Evolutionary conservation across 2,113 vertebrate species (phyloP).

Genomic region (Danio rerio): GRCz12tu NC_133194.1:49464001-49464500

Average conservation of each 20-base stretch:
- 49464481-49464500: conserved; percentile 47
- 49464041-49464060: too few species aligned
- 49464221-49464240: neutral
- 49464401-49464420: neutral
- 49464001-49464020: too few species aligned
- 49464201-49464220: conserved; percentile 4
- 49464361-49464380: conserved; percentile 2
- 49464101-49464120: too few species aligned
- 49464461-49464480: conserved; percentile 32
- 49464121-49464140: too few species aligned
- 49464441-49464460: conserved; percentile 26
- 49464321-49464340: conserved; percentile 12
- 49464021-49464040: too few species aligned
- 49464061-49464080: too few species aligned
- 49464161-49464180: too few species aligned
- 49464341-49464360: conserved; percentile 6
- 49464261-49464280: neutral
- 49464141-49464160: too few species aligned
- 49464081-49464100: too few species aligned
- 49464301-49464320: conserved; percentile 1
- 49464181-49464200: neutral
- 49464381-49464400: neutral
- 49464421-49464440: neutral
- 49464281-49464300: conserved; percentile 17
- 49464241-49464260: conserved; percentile 13